Evolutionary conservation across 2,888 invertebrate genomes (phyloP).

Genomic region (Trissolcus brochymenae): DNA sequence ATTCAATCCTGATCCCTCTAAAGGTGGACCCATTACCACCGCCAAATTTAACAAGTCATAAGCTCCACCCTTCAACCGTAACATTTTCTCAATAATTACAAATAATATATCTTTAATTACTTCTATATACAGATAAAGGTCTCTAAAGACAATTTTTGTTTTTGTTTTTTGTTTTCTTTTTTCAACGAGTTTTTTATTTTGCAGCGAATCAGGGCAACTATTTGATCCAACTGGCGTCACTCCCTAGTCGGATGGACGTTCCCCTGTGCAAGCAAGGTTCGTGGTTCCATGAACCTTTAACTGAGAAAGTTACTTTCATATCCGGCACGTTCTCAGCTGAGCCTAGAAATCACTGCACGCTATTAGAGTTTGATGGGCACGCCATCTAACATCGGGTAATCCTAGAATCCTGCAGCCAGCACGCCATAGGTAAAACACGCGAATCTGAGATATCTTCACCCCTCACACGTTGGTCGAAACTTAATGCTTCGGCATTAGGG

Average conservation of each 20-base stretch:
- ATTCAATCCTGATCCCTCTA: too few species aligned
- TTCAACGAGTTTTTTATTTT: background rate
- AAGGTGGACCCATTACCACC: too few species aligned
- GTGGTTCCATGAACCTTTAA: constrained; percentile 58
- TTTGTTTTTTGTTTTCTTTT: too few species aligned
- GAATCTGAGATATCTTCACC: constrained; percentile 57
- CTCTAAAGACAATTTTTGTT: too few species aligned
- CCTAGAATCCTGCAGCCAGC: constrained; percentile 62
- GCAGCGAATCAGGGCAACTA: constrained; percentile 50
- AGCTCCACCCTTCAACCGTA: too few species aligned
- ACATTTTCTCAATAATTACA: too few species aligned
- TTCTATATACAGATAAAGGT: too few species aligned
- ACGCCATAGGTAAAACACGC: constrained; percentile 65
- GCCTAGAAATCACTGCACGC: constrained; percentile 65
- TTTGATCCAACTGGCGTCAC: constrained; percentile 61
- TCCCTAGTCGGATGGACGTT: constrained; percentile 53
- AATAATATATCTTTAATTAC: too few species aligned
- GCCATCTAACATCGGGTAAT: constrained; percentile 64
- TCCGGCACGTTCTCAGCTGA: constrained; percentile 65
- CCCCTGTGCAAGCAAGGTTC: constrained; percentile 54
- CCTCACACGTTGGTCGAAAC: constrained; percentile 43
- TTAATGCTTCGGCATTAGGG: constrained; percentile 25
- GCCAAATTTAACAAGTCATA: too few species aligned
- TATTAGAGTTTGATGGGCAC: constrained; percentile 59
- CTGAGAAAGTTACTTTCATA: constrained; percentile 69